phyloP scores from a whole-genome alignment of 2,888 invertebrate species.

The Scelioninae gen. 2 region DNA sequence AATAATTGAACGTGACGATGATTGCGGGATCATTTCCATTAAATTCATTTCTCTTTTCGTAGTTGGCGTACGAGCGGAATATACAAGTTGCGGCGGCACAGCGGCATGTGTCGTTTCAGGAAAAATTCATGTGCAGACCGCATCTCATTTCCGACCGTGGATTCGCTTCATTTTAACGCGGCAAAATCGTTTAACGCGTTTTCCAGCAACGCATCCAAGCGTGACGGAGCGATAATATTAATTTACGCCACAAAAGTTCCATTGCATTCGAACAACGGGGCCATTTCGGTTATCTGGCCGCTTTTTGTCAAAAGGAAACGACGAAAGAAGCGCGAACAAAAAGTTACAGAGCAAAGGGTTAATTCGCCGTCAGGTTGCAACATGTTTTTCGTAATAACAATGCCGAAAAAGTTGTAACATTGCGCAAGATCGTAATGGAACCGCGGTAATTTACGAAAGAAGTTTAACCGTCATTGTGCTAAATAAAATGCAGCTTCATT shows the following conservation, averaged over 20 bases:
- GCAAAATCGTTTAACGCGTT: slow-evolving; percentile 52
- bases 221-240: slow-evolving; percentile 52
- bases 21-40: slow-evolving; percentile 14
- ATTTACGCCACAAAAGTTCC: slow-evolving; percentile 43
- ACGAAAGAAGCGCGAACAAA: too few relatives aligned
- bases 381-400: too few relatives aligned
- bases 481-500: slow-evolving; percentile 26
- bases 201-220: slow-evolving; percentile 51
- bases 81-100: slow-evolving; percentile 4
- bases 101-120: slow-evolving; percentile 26
- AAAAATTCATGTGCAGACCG: slow-evolving; percentile 46
- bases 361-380: too few relatives aligned
- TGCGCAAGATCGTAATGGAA: too few relatives aligned
- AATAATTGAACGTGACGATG: slow-evolving; percentile 14
- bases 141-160: slow-evolving; percentile 52
- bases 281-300: neutral
- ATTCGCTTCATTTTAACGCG: slow-evolving; percentile 48
- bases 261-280: slow-evolving; percentile 26
- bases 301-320: too few relatives aligned
- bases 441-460: slow-evolving; percentile 9
- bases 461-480: slow-evolving; percentile 11
- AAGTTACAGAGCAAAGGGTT: too few relatives aligned
- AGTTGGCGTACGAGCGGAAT: neutral
- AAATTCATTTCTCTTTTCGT: slow-evolving; percentile 22
- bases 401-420: too few relatives aligned